Conservation (phyloP, 2,888 invertebrate genomes). For the Branchellion lobata region DNA sequence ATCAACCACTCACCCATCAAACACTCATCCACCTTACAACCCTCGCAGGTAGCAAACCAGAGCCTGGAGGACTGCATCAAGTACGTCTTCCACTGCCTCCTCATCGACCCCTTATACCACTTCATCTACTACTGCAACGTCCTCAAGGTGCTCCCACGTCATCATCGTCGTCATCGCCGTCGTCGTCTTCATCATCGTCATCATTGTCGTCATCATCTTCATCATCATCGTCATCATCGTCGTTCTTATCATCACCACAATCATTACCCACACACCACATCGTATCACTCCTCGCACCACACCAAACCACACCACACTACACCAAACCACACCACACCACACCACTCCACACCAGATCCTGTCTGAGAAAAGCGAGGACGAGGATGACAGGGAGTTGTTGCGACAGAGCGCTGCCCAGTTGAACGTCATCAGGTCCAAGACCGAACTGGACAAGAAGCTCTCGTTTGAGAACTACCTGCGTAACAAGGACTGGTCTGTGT, state of each 20-base stretch:
- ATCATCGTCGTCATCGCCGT: too few species aligned
- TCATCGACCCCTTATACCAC: slow-evolving; percentile 87
- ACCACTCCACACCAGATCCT: slow-evolving; percentile 71
- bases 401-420: slow-evolving; percentile 87
- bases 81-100: slow-evolving; percentile 87
- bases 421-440: slow-evolving; percentile 77
- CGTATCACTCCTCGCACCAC: too few species aligned
- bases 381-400: slow-evolving; percentile 84
- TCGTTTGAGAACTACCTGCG: slow-evolving; percentile 6
- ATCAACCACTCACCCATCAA: background rate
- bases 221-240: too few species aligned
- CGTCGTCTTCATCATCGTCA: too few species aligned
- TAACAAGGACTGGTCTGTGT: slow-evolving; percentile 6
- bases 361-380: slow-evolving; percentile 69
- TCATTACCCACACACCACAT: too few species aligned
- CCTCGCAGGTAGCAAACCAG: slow-evolving; percentile 79
- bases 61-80: slow-evolving; percentile 90
- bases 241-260: too few species aligned
- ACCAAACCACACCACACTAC: too few species aligned
- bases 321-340: too few species aligned
- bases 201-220: too few species aligned
- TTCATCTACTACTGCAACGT: slow-evolving; percentile 90
- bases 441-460: slow-evolving; percentile 64
- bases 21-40: slow-evolving; percentile 50
- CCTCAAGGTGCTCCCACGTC: slow-evolving; percentile 72